Evolutionary conservation across 2,888 invertebrate species (phyloP), one percentile per base, ranked within the genome.

Genomic region (Rhogogaster chlorosoma): DNA sequence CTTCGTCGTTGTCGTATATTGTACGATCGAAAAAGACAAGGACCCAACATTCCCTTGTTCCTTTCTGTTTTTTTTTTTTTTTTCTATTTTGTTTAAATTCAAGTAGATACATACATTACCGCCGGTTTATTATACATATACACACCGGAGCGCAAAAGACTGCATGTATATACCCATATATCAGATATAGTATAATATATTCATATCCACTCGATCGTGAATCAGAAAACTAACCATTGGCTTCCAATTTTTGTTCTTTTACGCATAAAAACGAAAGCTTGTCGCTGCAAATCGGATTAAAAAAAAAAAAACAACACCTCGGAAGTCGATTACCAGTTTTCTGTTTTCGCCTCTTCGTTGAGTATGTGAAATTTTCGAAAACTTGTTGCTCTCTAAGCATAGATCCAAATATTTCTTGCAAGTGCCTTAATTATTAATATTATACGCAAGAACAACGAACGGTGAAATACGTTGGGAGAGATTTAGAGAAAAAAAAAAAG

Each of bases 321-420:
- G 12, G 26, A 61, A 61, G 67, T 84, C 45, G 57, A 82, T 22
- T 38, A 9, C 71, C 73, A 64, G 49, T 82, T 84, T 84, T 87
- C 57, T 38, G n/a, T 45, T 26, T 83, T 38, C 38, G 67, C 18
- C 42, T n/a, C 67, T 75, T 84, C 32, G 61, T 83, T 36, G 61
- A 18, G 57, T 75, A 75, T 83, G 64, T 71, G 77, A 77, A 77
- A 53, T 49, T 84, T 82, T 83, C 10, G 12, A 22, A 73, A 73
- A 42, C 26, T 7, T 38, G 12, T 73, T 22, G 42, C n/a, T 77
- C 85, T 84, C 86, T 86, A 86, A 87, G 87, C 85, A 84, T 85
- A 87, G 84, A 87, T 87, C 86, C 86, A 88, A 88, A 88, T 87
- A 87, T 85, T 86, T 87, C 83, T 67, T 86, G 49, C 86, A 88